These are phyloP conservation scores for Tortricodes alternella DNA, from an alignment of 2,888 invertebrate species.

Conservation along the genomic window DNA sequence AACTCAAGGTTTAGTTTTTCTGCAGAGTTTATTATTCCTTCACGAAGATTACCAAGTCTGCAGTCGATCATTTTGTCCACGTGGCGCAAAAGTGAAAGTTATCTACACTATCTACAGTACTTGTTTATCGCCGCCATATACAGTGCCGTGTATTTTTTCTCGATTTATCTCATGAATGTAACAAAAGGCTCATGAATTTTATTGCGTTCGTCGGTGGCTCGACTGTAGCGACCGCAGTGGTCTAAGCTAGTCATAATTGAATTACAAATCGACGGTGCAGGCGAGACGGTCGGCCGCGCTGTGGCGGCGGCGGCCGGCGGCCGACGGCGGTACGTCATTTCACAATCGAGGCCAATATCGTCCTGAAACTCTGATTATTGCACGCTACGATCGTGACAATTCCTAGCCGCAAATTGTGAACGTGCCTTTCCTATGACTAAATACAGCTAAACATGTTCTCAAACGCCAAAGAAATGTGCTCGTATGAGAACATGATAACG, in stretches of 20 bases:
- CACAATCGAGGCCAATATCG: conserved; percentile 49
- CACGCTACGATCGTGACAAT: conserved; percentile 59
- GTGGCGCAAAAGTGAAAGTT: conserved; percentile 12
- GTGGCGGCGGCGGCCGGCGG: conserved; percentile 24
- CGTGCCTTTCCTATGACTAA: conserved; percentile 52
- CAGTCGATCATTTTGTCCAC: conserved; percentile 11
- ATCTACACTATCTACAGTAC: conserved; percentile 34
- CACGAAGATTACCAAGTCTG: conserved; percentile 5
- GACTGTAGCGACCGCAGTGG: conserved; percentile 43
- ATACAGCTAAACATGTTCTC: conserved; percentile 46
- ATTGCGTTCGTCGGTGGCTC: conserved; percentile 45
- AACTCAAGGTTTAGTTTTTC: not conserved
- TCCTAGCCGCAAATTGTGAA: conserved; percentile 59
- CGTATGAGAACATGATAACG: not conserved
- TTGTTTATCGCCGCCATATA: conserved; percentile 47
- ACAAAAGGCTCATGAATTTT: conserved; percentile 61
- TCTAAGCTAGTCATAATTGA: conserved; percentile 52
- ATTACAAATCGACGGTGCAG: conserved; percentile 48
- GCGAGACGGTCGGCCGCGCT: conserved; percentile 22
- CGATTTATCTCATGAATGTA: conserved; percentile 55
- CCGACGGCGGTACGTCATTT: conserved; percentile 39
- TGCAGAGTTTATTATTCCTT: not conserved
- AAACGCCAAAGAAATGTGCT: conserved; percentile 19
- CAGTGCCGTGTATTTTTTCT: conserved; percentile 47
- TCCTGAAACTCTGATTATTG: conserved; percentile 56